Base-by-base conservation (phyloP, 1,140 invertebrate genomes). In the Neodiprion pinetum region DNA sequence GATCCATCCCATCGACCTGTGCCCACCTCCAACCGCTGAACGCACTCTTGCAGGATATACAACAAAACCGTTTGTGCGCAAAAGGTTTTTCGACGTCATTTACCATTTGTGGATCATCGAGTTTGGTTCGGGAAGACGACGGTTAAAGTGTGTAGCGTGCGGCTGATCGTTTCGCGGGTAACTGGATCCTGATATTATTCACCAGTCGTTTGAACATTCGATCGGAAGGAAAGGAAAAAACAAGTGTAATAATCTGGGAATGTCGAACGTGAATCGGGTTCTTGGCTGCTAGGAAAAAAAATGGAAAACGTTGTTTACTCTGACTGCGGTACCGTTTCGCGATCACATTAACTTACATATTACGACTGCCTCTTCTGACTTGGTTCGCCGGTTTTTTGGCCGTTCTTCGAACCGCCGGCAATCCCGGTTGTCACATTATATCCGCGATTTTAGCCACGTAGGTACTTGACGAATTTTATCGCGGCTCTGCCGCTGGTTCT, bases 1-100 rank as follows among this genome's bases (percentile, higher is more conserved):
- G 80, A 85, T 85, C 82, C 84, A 85, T 85, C 79, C 74, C 72
- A 84, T 85, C 84, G 78, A 80, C 81, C 78, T 76, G 72, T 71
- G 50, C 71, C 79, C 77, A 81, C 78, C 74, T 72, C 77, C 79
- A 77, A 76, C 40, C 12, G 67, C 53, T 40, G 67, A 75, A 68
- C 48, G 70, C 72, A 61, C 73, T 74, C 49, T 70, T 53, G 71
- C 67, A 72, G 49, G 17, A 23, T 8, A 70, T 12, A 53, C 68
- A 12, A 71, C 71, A 72, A 40, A 40, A 40, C 78, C 73, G 72
- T 76, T 23, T 80, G 69, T 66, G 75, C 68, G 74, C 79, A 74
- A 79, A 81, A 79, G 23, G 75, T 53, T 78, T 49, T 70, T 71
- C 67, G 80, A 76, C 77, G 77, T 70, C 80, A 82, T 81, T 82